Conservation (phyloP, 2,113 vertebrate species). For the Ptychochromis oligacanthus region DNA sequence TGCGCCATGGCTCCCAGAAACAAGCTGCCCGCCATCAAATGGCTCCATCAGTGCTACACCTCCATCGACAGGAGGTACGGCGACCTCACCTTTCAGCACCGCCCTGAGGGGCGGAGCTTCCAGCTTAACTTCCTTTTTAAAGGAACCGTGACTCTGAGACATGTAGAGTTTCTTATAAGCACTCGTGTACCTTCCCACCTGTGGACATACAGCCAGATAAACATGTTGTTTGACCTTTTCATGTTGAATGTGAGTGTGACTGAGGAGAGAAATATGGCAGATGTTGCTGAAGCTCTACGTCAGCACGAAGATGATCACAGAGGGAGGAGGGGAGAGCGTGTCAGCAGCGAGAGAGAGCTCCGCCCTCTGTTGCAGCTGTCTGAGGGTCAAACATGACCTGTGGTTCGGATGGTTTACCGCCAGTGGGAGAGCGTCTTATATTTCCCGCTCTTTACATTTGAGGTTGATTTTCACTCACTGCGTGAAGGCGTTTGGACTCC, state of each 20-base stretch:
- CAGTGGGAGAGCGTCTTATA: no score
- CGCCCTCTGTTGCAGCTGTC: neutral
- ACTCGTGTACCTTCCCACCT: rapidly evolving
- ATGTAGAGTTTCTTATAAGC: neutral
- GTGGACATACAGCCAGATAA: neutral
- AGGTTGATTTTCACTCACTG: no score
- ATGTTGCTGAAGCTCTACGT: neutral
- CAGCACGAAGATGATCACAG: no score
- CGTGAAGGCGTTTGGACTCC: no score
- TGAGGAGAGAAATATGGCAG: neutral
- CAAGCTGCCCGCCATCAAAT: constrained; percentile 82
- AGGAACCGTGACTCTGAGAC: neutral
- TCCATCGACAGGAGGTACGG: constrained; percentile 80
- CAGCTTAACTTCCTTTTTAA: neutral
- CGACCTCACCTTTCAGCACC: neutral
- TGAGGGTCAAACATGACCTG: no score
- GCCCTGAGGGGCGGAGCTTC: neutral
- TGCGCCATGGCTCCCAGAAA: constrained; percentile 81
- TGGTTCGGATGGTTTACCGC: no score
- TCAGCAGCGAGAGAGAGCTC: neutral
- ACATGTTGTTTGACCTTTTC: neutral
- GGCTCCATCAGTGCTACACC: constrained; percentile 85
- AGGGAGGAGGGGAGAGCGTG: no score
- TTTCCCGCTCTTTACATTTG: no score
- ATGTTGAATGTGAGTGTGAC: neutral